phyloP scores from a whole-genome alignment of 2,113 vertebrate genomes.

The Dicaeum eximium region DNA sequence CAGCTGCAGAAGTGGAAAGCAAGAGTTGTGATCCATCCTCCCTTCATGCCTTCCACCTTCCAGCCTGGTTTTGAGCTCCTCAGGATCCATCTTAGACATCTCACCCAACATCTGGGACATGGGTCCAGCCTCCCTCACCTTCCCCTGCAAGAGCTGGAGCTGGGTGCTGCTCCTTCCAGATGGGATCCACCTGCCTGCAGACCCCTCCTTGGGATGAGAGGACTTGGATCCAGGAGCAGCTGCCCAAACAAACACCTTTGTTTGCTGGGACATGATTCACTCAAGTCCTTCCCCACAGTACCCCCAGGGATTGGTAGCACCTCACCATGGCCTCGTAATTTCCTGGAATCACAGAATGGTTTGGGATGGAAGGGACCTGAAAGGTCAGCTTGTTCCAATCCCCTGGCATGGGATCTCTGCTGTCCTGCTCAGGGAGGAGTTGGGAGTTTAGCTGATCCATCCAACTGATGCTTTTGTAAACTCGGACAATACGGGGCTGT shows the following conservation, averaged over 20 bases:
- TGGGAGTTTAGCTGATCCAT: not conserved
- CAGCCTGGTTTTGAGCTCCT: not conserved
- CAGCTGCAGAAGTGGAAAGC: not conserved
- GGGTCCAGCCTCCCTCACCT: not conserved
- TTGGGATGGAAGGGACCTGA: not conserved
- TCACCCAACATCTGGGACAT: not conserved
- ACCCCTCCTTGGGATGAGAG: not conserved
- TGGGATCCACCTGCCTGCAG: not conserved
- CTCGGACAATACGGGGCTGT: fast-evolving
- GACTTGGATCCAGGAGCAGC: not conserved
- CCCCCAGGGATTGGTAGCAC: fast-evolving
- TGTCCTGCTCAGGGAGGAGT: not conserved
- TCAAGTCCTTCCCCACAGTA: not conserved
- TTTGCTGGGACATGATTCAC: fast-evolving
- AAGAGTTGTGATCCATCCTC: fast-evolving
- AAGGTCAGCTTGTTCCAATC: not conserved
- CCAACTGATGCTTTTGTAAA: not conserved
- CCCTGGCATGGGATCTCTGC: not conserved
- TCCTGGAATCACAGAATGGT: fast-evolving
- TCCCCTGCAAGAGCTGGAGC: not conserved
- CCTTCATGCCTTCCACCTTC: not conserved
- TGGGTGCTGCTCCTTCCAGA: not conserved
- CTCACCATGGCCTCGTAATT: fast-evolving
- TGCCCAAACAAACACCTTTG: not conserved
- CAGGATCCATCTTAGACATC: not conserved